Conservation (phyloP, 2,888 invertebrate genomes). For the Adineta ricciae region DNA sequence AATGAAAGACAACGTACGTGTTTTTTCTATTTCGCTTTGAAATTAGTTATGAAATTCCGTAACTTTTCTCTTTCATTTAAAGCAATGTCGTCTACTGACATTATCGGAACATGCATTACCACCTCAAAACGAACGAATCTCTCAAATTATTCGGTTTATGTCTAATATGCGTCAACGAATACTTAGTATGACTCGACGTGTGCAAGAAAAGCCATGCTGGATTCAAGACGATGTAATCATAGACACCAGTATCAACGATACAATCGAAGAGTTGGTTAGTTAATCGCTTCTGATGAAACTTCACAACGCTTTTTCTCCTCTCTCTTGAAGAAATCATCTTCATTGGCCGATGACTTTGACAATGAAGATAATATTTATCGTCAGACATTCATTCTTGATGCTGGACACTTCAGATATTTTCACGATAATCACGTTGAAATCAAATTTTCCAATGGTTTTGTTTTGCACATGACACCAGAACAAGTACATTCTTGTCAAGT, state of each 20-base stretch:
- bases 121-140: neutral
- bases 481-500: neutral
- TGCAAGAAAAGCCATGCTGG: neutral
- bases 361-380: neutral
- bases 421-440: neutral
- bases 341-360: neutral
- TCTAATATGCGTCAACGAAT: slow-evolving; percentile 1
- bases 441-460: neutral
- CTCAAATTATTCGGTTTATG: neutral
- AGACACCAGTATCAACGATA: neutral
- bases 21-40: no score
- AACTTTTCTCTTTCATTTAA: neutral
- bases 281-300: neutral
- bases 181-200: neutral
- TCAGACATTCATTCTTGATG: neutral
- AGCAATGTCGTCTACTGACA: neutral
- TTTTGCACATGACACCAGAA: neutral
- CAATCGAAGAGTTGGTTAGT: neutral
- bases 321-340: neutral
- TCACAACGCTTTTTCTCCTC: neutral
- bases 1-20: neutral
- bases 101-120: neutral
- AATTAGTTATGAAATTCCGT: no score
- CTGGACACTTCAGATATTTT: neutral
- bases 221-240: neutral